phyloP scores from a whole-genome alignment of 1,140 invertebrate species.

The Musca vetustissima region DNA sequence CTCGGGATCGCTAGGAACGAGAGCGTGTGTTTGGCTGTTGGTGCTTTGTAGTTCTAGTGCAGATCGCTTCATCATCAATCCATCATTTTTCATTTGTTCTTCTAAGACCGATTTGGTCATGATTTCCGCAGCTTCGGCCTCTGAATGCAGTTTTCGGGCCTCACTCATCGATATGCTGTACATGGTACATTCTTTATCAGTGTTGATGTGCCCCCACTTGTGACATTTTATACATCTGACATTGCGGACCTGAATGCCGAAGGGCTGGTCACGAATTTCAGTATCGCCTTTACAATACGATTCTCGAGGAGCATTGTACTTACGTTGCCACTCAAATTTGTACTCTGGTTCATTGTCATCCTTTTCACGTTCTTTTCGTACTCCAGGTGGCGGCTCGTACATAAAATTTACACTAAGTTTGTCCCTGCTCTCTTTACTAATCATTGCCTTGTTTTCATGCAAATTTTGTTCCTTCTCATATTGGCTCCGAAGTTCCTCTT shows the following conservation, averaged over 20 bases:
- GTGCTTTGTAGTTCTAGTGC: constrained; percentile 59
- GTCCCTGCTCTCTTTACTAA: constrained; percentile 98
- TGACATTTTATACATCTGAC: constrained; percentile 98
- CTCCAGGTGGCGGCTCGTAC: constrained; percentile 99
- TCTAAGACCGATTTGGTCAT: constrained; percentile 73
- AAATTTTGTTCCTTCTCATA: constrained; percentile 99
- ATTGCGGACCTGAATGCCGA: constrained; percentile 97
- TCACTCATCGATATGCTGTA: constrained; percentile 81
- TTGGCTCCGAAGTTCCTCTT: constrained; percentile 93
- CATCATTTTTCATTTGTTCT: constrained; percentile 90
- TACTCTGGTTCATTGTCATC: constrained; percentile 94
- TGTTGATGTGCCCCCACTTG: constrained; percentile 99
- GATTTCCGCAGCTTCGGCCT: constrained; percentile 61
- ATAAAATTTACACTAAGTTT: constrained; percentile 99
- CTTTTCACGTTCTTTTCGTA: constrained; percentile 86
- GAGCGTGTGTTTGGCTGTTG: constrained; percentile 49
- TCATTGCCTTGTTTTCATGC: constrained; percentile 93
- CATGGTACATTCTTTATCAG: constrained; percentile 91
- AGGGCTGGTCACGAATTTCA: constrained; percentile 96
- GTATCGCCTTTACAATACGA: constrained; percentile 95
- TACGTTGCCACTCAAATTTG: constrained; percentile 99
- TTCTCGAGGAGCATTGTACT: constrained; percentile 97
- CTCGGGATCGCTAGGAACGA: constrained; percentile 59
- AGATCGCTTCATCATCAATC: constrained; percentile 82
- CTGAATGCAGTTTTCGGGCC: constrained; percentile 62